Base-by-base conservation (phyloP, 2,797 vertebrate species). In the Ctenochaetus hawaiiensis region DNA sequence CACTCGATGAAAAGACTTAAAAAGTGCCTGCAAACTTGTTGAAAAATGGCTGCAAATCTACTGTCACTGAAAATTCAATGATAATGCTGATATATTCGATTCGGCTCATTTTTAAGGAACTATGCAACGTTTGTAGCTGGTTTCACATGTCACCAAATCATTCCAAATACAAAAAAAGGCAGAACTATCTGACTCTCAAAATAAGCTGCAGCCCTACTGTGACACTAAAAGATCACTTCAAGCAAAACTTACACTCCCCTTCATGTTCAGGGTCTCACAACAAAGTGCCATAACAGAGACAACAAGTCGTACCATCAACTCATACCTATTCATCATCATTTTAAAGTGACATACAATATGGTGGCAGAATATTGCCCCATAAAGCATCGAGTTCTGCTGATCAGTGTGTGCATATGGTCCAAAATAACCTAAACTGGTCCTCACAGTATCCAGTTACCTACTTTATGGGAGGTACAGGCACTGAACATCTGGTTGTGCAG, bases 401-500 rank as follows among this genome's bases (percentile, higher is more conserved):
- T 53, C 22, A 22, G 20, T 83, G 23, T 62, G 59, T 61, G 43
- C 85, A 88, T 87, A 77, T 85, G 84, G 75, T 75, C 13, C 54
- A 47, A 30, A 54, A 77, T 57, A 41, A 75, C 57, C 60, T 51
- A 64, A 75, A 76, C 61, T 45, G 68, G 63, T 72, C 79, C 52
- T 81, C 62, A 23, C 22, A 23, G 88, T 83, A 80, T 92, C 78
- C 73, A 64, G 84, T 93, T 92, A 74, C 90, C 60, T 52, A 30
- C 53, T 89, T 80, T 81, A 78, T 75, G 87, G 77, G 61, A 18
- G 67, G 37, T 37, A 10, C 45, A 81, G 62, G 20, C 54, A 57
- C 45, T 13, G 61, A 83, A 88, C 89, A 93, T 89, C 87, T 92
- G 91, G 83, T 69, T 23, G 49, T 75, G 43, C 90, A 92, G 89